Conservation (phyloP, 1,140 invertebrate genomes). For the Caenorhabditis latens region DNA sequence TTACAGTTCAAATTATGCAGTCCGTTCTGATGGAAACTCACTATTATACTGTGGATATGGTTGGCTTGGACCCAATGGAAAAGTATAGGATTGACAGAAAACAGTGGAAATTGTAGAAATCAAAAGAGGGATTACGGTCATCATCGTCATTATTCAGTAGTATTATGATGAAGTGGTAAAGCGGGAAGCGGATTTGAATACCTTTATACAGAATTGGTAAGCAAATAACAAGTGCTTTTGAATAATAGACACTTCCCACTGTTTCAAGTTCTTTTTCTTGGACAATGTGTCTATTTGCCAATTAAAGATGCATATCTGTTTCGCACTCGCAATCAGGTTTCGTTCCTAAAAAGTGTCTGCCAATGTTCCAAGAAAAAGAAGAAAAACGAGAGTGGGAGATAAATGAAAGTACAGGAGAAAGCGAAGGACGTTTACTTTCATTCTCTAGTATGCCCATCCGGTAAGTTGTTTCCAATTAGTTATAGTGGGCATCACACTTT, state of each 20-base stretch:
- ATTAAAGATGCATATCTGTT: slow-evolving; percentile 34
- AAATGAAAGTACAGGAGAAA: slow-evolving; percentile 1
- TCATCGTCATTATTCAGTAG: not conserved
- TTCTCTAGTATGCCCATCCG: not conserved
- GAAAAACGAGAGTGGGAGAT: not conserved
- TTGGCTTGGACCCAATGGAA: slow-evolving; percentile 35
- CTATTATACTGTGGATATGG: slow-evolving; percentile 50
- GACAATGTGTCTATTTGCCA: slow-evolving; percentile 21
- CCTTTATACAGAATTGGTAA: slow-evolving; percentile 50
- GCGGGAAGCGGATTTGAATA: not conserved
- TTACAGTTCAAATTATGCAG: not conserved
- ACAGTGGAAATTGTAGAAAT: not conserved
- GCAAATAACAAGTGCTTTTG: slow-evolving; percentile 34
- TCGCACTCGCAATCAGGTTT: slow-evolving; percentile 38
- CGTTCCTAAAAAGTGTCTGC: slow-evolving; percentile 39
- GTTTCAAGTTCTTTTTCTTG: slow-evolving; percentile 29
- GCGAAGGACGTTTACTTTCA: not conserved
- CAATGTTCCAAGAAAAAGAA: slow-evolving; percentile 13
- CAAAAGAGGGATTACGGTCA: not conserved
- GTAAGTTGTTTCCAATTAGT: too few species aligned
- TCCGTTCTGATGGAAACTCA: not conserved
- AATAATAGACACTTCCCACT: not conserved
- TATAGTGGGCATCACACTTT: too few species aligned
- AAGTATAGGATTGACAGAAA: slow-evolving; percentile 24
- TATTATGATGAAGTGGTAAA: slow-evolving; percentile 2